Percentiles rank a stretch among this genome's conserved stretches.
Evolutionary conservation across 2,888 invertebrate genomes (phyloP).

Genomic region (Pseudococcus viburni): DNA sequence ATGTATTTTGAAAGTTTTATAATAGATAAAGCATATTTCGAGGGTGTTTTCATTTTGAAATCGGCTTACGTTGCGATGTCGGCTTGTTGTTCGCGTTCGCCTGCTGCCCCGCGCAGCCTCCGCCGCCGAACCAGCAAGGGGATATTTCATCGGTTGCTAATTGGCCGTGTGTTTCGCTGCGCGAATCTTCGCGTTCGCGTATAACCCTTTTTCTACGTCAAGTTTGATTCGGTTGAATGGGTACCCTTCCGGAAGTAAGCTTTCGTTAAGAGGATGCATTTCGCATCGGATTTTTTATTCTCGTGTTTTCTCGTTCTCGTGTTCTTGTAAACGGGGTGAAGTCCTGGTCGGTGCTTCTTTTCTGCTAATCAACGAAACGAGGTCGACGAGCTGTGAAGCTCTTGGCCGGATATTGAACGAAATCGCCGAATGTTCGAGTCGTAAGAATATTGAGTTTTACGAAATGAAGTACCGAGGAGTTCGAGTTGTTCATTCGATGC

Average conservation of each 20-base stretch:
- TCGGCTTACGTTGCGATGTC: constrained; percentile 38
- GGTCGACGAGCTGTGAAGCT: background rate
- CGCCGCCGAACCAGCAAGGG: background rate
- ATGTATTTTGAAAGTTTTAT: constrained; percentile 36
- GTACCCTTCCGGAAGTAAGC: constrained; percentile 31
- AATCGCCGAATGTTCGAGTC: background rate
- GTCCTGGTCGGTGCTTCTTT: background rate
- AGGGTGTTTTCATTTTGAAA: constrained; percentile 29
- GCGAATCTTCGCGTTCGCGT: background rate
- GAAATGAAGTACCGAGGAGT: too few species aligned
- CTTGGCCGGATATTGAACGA: background rate
- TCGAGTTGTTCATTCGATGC: too few species aligned
- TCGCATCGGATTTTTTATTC: background rate
- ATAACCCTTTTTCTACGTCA: background rate
- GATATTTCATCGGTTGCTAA: constrained; percentile 28
- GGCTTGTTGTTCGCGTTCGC: background rate
- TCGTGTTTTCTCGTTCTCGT: background rate
- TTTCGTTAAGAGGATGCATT: constrained; percentile 23
- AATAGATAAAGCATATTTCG: background rate
- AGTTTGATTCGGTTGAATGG: constrained; percentile 17
- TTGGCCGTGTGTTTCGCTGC: constrained; percentile 23
- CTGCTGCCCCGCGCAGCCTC: background rate
- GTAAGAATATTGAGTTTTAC: too few species aligned
- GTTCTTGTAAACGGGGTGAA: background rate
- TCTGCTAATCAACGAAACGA: background rate